phyloP scores from a whole-genome alignment of 2,888 invertebrate genomes.

The Acanthosoma haemorrhoidale region DNA sequence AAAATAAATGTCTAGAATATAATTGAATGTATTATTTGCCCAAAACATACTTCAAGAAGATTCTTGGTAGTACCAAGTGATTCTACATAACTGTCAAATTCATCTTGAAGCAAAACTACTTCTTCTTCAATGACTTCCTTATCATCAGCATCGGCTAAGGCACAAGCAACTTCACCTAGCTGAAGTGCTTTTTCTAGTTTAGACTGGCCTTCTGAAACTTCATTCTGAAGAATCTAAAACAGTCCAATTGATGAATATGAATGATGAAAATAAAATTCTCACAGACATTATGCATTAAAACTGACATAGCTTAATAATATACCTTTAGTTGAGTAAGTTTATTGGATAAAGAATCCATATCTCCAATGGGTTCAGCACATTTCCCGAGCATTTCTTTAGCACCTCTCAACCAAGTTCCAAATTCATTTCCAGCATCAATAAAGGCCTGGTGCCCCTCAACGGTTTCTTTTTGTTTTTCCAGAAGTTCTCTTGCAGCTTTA shows the following conservation, averaged over 20 bases:
- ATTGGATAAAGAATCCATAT: conserved; percentile 79
- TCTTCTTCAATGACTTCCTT: conserved; percentile 88
- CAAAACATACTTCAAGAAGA: conserved; percentile 58
- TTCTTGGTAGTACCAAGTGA: conserved; percentile 72
- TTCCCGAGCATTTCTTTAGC: conserved; percentile 87
- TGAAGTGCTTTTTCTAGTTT: conserved; percentile 77
- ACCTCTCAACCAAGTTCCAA: conserved; percentile 84
- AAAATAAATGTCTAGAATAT: neutral
- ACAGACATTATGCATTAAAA: too few relatives aligned
- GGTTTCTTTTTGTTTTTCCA: conserved; percentile 70
- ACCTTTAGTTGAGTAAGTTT: conserved; percentile 77
- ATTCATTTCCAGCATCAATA: conserved; percentile 85
- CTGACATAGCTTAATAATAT: too few relatives aligned
- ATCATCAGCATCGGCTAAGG: conserved; percentile 76
- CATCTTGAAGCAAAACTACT: conserved; percentile 82
- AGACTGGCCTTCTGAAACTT: conserved; percentile 73
- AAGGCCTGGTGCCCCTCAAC: conserved; percentile 88
- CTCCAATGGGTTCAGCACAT: conserved; percentile 87
- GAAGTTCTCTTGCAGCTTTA: conserved; percentile 68
- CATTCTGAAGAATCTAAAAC: conserved; percentile 65
- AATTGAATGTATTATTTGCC: neutral
- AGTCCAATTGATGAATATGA: too few relatives aligned
- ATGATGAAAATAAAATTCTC: too few relatives aligned
- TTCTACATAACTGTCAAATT: conserved; percentile 76
- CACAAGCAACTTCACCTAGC: conserved; percentile 80